Base-by-base conservation (phyloP, 1,140 invertebrate genomes). In the Drosophila albomicans region DNA sequence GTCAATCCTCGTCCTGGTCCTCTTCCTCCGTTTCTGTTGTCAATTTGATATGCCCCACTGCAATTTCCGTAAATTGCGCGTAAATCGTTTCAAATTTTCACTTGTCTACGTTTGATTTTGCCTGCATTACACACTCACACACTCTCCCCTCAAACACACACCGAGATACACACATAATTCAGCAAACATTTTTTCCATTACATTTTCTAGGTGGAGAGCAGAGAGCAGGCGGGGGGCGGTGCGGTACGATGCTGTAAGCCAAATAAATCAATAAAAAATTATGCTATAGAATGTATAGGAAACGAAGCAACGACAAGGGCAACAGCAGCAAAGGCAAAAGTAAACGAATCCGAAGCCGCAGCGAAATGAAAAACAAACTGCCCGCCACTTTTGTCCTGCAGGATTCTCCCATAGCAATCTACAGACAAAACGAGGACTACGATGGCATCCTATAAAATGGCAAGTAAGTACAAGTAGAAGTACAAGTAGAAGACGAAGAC, bases 31-130 rank as follows among this genome's bases (percentile, higher is more conserved):
- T 0, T 10, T 1, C 35, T 41, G 65, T 69, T 78, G 80, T 75
- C 80, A 84, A 88, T 84, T 88, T 88, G 77, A 84, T 89, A 69
- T 88, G 77, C 84, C 84, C 67, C 59, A 73, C 63, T 87, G 80
- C 84, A 88, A 88, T 88, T 89, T 88, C 67, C 81, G 81, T 75
- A 88, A 88, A 88, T 88, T 81, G 85, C 81, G 78, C 81, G 81
- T 88, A 88, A 88, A 88, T 88, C 85, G 85, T 89, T 88, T 88
- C 81, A 89, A 84, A 89, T 88, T 88, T 88, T 88, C 85, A 88
- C 85, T 88, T 88, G 84, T 87, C 84, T 88, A 87, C 77, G 76
- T 87, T 87, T 88, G 84, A 87, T 87, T 84, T 82, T 64, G 64
- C 70, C 75, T 80, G 66, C 66, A 66, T 68, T 54, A 52, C 49